Percentiles rank a stretch among this genome's conserved stretches.
Conservation (phyloP, 2,888 invertebrate genomes). For the Oxystoma pomonae region DNA sequence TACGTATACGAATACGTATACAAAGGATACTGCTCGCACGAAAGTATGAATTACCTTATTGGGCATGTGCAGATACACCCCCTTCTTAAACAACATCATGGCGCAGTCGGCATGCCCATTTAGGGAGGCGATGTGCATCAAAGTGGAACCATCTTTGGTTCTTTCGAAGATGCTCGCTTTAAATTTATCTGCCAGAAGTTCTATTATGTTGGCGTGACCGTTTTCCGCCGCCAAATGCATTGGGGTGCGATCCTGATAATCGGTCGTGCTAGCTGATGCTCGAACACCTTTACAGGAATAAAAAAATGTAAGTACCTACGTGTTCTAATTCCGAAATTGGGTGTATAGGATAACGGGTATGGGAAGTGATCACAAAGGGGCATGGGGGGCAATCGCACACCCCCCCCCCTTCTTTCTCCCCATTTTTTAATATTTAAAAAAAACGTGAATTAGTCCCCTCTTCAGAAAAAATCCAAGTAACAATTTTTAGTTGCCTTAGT, state of each 20-base stretch:
- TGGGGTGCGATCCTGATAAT: constrained; percentile 95
- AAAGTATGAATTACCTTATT: constrained; percentile 88
- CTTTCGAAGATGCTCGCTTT: constrained; percentile 94
- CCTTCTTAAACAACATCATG: constrained; percentile 96
- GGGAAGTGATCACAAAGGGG: no score
- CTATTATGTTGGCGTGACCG: constrained; percentile 93
- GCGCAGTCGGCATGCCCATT: constrained; percentile 98
- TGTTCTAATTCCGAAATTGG: no score
- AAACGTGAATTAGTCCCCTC: no score
- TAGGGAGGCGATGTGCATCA: constrained; percentile 97
- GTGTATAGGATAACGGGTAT: no score
- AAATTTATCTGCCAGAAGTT: constrained; percentile 94
- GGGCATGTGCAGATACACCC: constrained; percentile 98
- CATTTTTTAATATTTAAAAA: no score
- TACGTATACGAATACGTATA: no score
- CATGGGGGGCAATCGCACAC: no score
- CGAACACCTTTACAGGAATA: constrained; percentile 70
- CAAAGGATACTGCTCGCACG: no score
- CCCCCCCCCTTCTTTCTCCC: no score
- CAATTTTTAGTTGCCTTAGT: no score
- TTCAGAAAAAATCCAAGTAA: no score
- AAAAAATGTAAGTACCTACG: no score
- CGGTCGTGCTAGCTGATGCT: constrained; percentile 90
- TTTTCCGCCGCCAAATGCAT: constrained; percentile 78
- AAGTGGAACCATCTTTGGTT: constrained; percentile 96